Conservation (phyloP, 2,888 invertebrate species). For the Hypselothyrea guttata region DNA sequence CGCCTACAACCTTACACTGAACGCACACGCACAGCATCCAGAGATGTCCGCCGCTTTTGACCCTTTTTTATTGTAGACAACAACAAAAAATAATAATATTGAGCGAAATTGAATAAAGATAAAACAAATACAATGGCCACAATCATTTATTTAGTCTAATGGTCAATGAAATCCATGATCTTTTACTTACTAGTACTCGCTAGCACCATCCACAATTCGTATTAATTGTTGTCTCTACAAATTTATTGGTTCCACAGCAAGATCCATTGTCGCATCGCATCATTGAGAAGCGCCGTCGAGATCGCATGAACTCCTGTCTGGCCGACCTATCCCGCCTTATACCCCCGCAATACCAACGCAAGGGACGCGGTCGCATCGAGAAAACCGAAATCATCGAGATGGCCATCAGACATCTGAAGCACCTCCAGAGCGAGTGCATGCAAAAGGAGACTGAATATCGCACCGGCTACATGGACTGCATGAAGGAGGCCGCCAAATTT, state of each 20-base stretch:
- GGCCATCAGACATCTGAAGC: conserved; percentile 97
- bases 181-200: conserved; percentile 34
- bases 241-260: conserved; percentile 85
- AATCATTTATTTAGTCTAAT: conserved; percentile 51
- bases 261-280: conserved; percentile 99
- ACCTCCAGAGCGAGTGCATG: conserved; percentile 87
- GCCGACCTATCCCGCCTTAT: conserved; percentile 96
- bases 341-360: conserved; percentile 95
- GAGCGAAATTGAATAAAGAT: conserved; percentile 29
- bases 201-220: background rate
- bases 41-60: conserved; percentile 64
- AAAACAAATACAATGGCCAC: conserved; percentile 35
- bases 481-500: conserved; percentile 94
- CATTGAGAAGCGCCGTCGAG: conserved; percentile 96
- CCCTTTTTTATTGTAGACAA: conserved; percentile 66
- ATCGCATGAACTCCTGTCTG: conserved; percentile 98
- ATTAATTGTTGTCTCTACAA: conserved; percentile 14
- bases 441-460: conserved; percentile 85
- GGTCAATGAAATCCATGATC: conserved; percentile 32
- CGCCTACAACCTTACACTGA: conserved; percentile 37
- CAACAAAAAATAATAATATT: conserved; percentile 5
- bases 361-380: conserved; percentile 96
- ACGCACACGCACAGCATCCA: conserved; percentile 28
- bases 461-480: conserved; percentile 95
- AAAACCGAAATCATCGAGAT: conserved; percentile 99